phyloP scores from a whole-genome alignment of 2,888 invertebrate species.

The Stramonita haemastoma region DNA sequence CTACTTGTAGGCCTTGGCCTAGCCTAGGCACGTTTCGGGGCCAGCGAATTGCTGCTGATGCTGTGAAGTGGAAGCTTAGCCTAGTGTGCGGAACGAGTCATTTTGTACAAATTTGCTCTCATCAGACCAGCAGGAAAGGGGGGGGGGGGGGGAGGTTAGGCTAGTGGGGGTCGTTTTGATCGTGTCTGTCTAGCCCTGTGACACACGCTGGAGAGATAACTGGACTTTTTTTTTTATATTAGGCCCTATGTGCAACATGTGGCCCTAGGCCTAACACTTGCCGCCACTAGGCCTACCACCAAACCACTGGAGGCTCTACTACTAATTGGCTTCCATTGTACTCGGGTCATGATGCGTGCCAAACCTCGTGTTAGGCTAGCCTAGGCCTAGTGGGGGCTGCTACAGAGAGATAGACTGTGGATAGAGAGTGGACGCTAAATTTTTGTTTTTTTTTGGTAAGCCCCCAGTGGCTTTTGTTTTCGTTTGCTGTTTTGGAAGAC shows the following conservation, averaged over 20 bases:
- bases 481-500: background rate
- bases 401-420: background rate
- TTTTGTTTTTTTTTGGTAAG: background rate
- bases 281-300: no score
- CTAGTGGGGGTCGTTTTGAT: background rate
- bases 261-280: slow-evolving; percentile 10
- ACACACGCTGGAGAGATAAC: slow-evolving; percentile 28
- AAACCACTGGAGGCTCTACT: background rate
- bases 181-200: background rate
- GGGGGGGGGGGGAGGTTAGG: background rate
- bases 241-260: slow-evolving; percentile 40
- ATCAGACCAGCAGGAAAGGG: background rate
- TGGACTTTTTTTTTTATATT: slow-evolving; percentile 12
- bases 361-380: background rate
- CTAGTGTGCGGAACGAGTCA: background rate
- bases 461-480: background rate
- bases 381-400: background rate
- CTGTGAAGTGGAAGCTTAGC: background rate
- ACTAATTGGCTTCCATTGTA: slow-evolving; percentile 44
- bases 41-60: background rate
- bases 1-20: background rate
- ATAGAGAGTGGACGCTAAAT: background rate
- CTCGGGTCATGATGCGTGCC: slow-evolving; percentile 31
- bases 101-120: background rate
- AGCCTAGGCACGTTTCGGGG: background rate